These are phyloP conservation scores for Crossocerus cetratus DNA, from an alignment of 2,888 invertebrate genomes.

Conservation along the genomic window DNA sequence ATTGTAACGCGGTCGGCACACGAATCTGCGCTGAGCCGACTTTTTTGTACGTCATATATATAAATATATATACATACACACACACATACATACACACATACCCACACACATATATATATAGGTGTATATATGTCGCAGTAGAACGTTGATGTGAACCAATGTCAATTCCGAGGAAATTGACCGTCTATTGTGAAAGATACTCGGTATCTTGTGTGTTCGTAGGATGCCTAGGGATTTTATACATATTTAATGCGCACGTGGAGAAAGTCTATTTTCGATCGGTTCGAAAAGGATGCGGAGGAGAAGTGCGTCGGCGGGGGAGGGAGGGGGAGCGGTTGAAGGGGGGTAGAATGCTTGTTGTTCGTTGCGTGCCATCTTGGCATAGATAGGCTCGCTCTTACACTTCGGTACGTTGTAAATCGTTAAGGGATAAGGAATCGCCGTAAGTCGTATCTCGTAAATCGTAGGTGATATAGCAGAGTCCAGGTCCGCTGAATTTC, in stretches of 20 bases:
- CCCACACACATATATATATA: neutral
- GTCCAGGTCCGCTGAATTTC: neutral
- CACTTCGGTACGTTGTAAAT: neutral
- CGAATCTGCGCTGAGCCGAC: neutral
- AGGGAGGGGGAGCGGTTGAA: neutral
- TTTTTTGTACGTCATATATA: constrained; percentile 27
- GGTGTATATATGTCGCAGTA: constrained; percentile 16
- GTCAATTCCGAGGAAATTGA: constrained; percentile 13
- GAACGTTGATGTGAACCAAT: neutral
- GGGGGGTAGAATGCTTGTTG: neutral
- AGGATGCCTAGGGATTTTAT: constrained; percentile 36
- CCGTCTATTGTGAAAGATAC: constrained; percentile 2
- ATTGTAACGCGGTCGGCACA: neutral
- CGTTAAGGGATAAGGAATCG: neutral
- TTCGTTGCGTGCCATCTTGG: neutral
- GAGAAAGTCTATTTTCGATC: constrained; percentile 37
- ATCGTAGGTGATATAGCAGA: neutral
- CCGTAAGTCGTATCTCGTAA: neutral
- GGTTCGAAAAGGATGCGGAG: constrained; percentile 6
- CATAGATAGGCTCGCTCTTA: neutral
- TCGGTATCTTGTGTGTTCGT: constrained; percentile 16
- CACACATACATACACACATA: neutral
- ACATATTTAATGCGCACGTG: constrained; percentile 28
- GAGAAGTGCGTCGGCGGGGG: neutral
- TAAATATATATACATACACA: neutral